phyloP scores from a whole-genome alignment of 1,140 invertebrate genomes.

The Drosophila nikananu region DNA sequence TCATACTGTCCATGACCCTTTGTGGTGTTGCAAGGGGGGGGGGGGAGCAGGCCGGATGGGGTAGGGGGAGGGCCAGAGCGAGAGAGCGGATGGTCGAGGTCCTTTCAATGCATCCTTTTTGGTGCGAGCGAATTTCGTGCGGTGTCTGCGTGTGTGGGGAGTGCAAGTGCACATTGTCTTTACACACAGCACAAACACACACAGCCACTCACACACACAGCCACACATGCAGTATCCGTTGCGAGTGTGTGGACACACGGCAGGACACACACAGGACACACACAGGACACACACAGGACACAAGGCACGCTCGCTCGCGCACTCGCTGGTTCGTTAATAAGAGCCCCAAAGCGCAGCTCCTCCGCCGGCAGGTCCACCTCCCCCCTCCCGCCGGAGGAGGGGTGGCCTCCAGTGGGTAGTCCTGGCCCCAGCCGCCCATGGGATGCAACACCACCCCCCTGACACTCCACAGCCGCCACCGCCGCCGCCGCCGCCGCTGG shows the following conservation, averaged over 20 bases:
- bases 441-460: background rate
- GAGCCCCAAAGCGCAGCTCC: slow-evolving; percentile 60
- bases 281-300: slow-evolving; percentile 31
- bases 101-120: slow-evolving; percentile 81
- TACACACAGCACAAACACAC: slow-evolving; percentile 15
- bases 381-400: background rate
- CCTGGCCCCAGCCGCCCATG: background rate
- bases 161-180: slow-evolving; percentile 80
- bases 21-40: slow-evolving; percentile 48
- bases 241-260: slow-evolving; percentile 33
- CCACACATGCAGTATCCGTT: background rate
- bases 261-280: slow-evolving; percentile 45
- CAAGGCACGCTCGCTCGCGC: slow-evolving; percentile 68
- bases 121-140: slow-evolving; percentile 70
- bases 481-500: slow-evolving; percentile 40
- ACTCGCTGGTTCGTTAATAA: slow-evolving; percentile 81
- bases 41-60: background rate
- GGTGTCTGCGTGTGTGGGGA: slow-evolving; percentile 65
- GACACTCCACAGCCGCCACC: slow-evolving; percentile 2
- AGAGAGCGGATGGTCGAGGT: slow-evolving; percentile 41
- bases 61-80: background rate
- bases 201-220: slow-evolving; percentile 8
- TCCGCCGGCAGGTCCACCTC: slow-evolving; percentile 3
- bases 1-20: slow-evolving; percentile 83
- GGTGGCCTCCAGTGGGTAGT: slow-evolving; percentile 7